These are phyloP conservation scores for Murina feae DNA, from an alignment of 2,113 vertebrate species.

Conservation along the genomic window DNA sequence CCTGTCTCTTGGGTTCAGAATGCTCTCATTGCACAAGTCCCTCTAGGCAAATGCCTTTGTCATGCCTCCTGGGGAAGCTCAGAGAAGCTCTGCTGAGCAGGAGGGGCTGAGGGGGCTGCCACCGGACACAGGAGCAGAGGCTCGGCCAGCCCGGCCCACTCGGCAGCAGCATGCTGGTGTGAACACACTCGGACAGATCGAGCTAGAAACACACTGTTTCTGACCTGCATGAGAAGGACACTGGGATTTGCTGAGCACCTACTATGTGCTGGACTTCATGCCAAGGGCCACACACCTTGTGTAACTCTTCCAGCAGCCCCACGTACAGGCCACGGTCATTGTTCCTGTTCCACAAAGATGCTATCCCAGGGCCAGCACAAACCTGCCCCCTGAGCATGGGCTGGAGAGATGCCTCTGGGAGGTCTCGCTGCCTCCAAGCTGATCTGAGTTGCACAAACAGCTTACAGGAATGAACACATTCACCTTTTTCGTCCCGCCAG, in stretches of 20 bases:
- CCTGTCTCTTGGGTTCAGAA: background rate
- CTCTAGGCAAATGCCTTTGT: background rate
- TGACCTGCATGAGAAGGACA: background rate
- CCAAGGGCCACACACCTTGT: background rate
- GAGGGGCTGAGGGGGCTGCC: rapidly evolving
- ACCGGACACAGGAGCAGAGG: background rate
- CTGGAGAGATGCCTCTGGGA: background rate
- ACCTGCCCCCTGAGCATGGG: too few relatives aligned
- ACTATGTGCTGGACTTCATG: rapidly evolving
- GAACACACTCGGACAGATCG: background rate
- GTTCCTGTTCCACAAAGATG: background rate
- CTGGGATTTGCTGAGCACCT: background rate
- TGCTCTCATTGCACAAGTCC: background rate
- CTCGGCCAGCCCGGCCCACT: background rate
- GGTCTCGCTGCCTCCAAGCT: background rate
- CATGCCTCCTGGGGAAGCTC: background rate
- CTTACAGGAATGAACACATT: background rate
- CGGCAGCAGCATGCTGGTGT: background rate
- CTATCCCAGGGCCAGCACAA: background rate
- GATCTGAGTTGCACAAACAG: background rate
- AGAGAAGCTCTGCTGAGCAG: background rate
- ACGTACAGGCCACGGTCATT: background rate
- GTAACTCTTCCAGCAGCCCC: background rate
- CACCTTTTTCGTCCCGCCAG: background rate
- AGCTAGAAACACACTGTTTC: background rate